Conservation (phyloP, 92 coral and sea anemone genomes). For the Chrysogorgia sp. region DNA sequence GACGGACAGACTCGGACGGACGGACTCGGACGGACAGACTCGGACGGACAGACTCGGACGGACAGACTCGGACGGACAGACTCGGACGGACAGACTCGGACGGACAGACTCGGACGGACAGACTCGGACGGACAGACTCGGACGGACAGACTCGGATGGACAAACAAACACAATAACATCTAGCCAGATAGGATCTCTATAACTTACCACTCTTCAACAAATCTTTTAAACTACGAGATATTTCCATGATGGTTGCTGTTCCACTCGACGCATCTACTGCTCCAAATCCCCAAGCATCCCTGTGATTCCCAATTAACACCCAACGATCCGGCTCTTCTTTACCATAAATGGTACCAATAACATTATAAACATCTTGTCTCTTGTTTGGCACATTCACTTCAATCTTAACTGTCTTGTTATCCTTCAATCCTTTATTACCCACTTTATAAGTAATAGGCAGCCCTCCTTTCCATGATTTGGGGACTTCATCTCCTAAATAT, state of each 20-base stretch:
- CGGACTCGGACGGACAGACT: too few relatives aligned
- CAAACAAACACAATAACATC: too few relatives aligned
- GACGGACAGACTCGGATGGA: too few relatives aligned
- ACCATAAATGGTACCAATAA: constrained; percentile 79
- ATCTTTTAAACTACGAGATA: constrained; percentile 46
- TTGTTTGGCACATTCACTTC: constrained; percentile 74
- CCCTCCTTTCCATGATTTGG: constrained; percentile 75
- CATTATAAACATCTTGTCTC: constrained; percentile 66
- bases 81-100: too few relatives aligned
- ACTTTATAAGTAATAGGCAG: constrained; percentile 68
- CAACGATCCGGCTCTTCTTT: constrained; percentile 83
- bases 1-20: too few relatives aligned
- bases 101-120: too few relatives aligned
- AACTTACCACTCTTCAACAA: constrained; percentile 27
- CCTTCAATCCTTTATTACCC: constrained; percentile 70
- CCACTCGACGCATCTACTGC: constrained; percentile 88
- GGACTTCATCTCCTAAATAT: constrained; percentile 67
- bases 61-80: too few relatives aligned
- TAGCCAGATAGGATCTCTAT: too few relatives aligned
- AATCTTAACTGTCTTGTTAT: constrained; percentile 58
- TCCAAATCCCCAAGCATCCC: constrained; percentile 95
- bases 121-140: too few relatives aligned
- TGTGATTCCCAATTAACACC: constrained; percentile 85
- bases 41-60: too few relatives aligned
- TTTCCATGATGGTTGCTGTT: constrained; percentile 80